These are phyloP conservation scores for Sarcophaga rosellei DNA, from an alignment of 2,888 invertebrate species.

Conservation along the genomic window DNA sequence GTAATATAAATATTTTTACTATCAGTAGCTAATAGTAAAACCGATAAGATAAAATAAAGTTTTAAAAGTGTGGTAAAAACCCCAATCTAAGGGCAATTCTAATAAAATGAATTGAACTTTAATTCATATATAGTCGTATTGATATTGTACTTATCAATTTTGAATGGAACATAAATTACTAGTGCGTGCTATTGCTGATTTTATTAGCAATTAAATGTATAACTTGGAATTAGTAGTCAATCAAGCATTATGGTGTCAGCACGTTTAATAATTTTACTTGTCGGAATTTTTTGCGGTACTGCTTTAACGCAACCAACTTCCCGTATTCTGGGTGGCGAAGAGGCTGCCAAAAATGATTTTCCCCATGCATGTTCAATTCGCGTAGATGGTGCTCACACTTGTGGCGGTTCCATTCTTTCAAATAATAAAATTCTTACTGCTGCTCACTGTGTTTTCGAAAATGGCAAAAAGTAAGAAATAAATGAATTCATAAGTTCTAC, in stretches of 20 bases:
- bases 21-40: background rate
- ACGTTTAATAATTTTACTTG: constrained; percentile 43
- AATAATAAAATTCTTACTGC: constrained; percentile 74
- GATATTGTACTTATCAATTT: background rate
- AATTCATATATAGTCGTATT: constrained; percentile 38
- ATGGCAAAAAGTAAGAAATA: constrained; percentile 71
- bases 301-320: constrained; percentile 56
- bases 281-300: constrained; percentile 23
- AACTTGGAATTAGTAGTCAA: constrained; percentile 8
- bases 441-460: constrained; percentile 76
- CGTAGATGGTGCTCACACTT: constrained; percentile 74
- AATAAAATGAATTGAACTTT: background rate
- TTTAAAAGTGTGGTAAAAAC: background rate
- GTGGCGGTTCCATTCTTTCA: constrained; percentile 76
- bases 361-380: constrained; percentile 79
- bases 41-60: constrained; percentile 31
- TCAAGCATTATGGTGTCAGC: constrained; percentile 58
- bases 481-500: background rate
- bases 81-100: background rate
- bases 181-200: background rate
- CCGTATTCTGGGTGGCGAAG: constrained; percentile 77
- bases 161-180: constrained; percentile 26
- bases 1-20: too few species aligned
- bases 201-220: background rate
- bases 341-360: constrained; percentile 74